phyloP scores from a whole-genome alignment of 2,888 invertebrate genomes.

The Melieria picta region DNA sequence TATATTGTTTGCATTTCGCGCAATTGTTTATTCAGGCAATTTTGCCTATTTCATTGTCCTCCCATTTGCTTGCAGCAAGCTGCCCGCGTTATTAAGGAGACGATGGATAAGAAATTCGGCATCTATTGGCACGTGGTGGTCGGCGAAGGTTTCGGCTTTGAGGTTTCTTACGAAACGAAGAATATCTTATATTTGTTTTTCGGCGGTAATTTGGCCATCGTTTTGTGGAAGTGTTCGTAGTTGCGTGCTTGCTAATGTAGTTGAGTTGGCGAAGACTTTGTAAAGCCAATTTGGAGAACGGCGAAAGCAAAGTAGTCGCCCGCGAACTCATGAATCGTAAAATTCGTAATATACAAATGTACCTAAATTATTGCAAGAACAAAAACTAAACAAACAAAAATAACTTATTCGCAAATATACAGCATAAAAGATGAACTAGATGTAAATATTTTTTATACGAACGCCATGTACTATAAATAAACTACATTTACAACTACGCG shows the following conservation, averaged over 20 bases:
- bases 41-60: not conserved
- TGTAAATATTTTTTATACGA: slow-evolving; percentile 29
- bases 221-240: slow-evolving; percentile 88
- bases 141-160: slow-evolving; percentile 95
- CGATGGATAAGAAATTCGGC: slow-evolving; percentile 95
- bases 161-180: slow-evolving; percentile 90
- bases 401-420: not conserved
- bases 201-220: slow-evolving; percentile 88
- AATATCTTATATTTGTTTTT: slow-evolving; percentile 89
- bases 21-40: not conserved
- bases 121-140: slow-evolving; percentile 95
- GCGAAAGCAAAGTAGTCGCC: not conserved
- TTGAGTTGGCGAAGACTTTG: not conserved
- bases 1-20: not conserved
- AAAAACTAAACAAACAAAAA: not conserved
- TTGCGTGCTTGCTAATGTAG: not conserved
- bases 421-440: not conserved
- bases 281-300: not conserved
- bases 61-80: slow-evolving; percentile 72
- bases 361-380: slow-evolving; percentile 9
- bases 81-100: slow-evolving; percentile 93
- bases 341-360: not conserved
- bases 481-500: too few relatives aligned
- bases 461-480: slow-evolving; percentile 7
- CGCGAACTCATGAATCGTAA: not conserved